Evolutionary conservation across 2,888 invertebrate species (phyloP).

Genomic region (Vesta saturnalis): DNA sequence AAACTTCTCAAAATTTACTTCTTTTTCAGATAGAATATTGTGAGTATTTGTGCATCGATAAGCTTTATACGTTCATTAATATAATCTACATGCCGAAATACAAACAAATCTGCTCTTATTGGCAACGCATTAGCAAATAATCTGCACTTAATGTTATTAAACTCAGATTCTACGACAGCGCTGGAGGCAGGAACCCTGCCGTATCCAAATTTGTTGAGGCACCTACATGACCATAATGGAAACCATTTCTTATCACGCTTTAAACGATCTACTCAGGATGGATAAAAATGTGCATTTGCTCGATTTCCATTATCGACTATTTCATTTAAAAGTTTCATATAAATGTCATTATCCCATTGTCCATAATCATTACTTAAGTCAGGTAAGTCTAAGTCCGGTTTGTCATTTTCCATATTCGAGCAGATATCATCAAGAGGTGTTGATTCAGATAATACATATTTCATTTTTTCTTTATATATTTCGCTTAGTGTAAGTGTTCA

Average conservation of each 20-base stretch:
- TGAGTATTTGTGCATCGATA: background rate
- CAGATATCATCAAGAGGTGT: no score
- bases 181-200: constrained; percentile 22
- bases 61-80: constrained; percentile 18
- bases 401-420: background rate
- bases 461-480: constrained; percentile 11
- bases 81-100: constrained; percentile 10
- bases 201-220: constrained; percentile 15
- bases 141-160: constrained; percentile 15
- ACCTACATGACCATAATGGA: constrained; percentile 18
- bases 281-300: constrained; percentile 16
- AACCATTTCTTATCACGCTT: constrained; percentile 13
- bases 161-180: constrained; percentile 20
- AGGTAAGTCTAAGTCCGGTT: background rate
- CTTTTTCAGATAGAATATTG: no score
- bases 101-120: constrained; percentile 9
- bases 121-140: background rate
- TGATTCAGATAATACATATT: no score
- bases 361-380: background rate
- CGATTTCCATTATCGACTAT: background rate
- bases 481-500: background rate
- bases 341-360: background rate
- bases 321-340: background rate
- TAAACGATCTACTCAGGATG: constrained; percentile 7
- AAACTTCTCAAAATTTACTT: no score